These are phyloP conservation scores for Drosophila mayaguana DNA, from an alignment of 2,888 invertebrate species.

Conservation along the genomic window DNA sequence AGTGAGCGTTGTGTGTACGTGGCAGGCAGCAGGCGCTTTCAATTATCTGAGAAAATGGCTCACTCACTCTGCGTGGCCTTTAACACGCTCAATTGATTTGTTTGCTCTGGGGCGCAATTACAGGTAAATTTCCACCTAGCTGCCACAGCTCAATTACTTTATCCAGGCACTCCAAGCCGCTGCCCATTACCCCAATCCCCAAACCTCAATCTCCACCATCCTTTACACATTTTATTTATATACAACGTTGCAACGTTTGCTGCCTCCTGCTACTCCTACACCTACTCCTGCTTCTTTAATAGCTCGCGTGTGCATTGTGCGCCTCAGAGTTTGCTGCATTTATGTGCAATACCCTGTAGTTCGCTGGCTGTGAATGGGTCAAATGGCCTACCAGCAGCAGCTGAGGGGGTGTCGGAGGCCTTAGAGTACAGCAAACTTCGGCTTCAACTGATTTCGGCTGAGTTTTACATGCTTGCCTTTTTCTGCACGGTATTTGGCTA, in stretches of 20 bases:
- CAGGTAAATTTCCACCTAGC: slow-evolving; percentile 37
- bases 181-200: neutral
- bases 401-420: neutral
- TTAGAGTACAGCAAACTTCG: neutral
- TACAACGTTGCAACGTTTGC: slow-evolving; percentile 20
- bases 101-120: slow-evolving; percentile 64
- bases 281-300: slow-evolving; percentile 53
- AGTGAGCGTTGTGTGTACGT: slow-evolving; percentile 7
- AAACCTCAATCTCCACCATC: neutral
- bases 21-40: slow-evolving; percentile 30
- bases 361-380: neutral
- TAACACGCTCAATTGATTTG: slow-evolving; percentile 74
- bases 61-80: slow-evolving; percentile 42
- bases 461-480: neutral
- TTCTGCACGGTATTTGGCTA: slow-evolving; percentile 11
- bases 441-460: neutral
- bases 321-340: slow-evolving; percentile 24
- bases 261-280: too few relatives aligned
- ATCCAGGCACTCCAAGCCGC: slow-evolving; percentile 36
- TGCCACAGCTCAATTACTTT: slow-evolving; percentile 37
- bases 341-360: neutral
- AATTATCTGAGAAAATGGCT: slow-evolving; percentile 43
- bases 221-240: slow-evolving; percentile 7
- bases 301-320: slow-evolving; percentile 58
- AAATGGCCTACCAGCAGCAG: neutral